A percentile compares a stretch with the other conserved stretches of the same genome.
These are phyloP conservation scores for Alligator mississippiensis DNA, from an alignment of 2,113 vertebrate genomes.

Conservation along the genomic window DNA sequence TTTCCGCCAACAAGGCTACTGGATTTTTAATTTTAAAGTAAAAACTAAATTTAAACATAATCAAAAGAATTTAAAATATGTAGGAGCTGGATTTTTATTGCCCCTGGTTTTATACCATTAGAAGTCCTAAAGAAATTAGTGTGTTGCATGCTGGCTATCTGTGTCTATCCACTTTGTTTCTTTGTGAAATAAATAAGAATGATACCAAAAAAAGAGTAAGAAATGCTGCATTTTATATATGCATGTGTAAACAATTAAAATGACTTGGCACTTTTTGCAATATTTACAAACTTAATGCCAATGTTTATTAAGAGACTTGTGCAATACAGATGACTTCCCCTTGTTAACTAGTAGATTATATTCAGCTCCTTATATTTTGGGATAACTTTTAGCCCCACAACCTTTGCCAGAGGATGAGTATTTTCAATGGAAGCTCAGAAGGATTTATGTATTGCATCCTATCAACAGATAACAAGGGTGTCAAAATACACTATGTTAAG, in stretches of 20 bases:
- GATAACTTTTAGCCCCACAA: not conserved
- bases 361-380: not conserved
- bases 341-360: not conserved
- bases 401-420: not conserved
- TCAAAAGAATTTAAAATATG: not conserved
- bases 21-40: slow-evolving; percentile 44
- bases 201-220: not conserved
- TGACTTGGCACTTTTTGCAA: not conserved
- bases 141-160: not conserved
- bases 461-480: not conserved
- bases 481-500: not conserved
- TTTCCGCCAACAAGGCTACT: slow-evolving; percentile 26
- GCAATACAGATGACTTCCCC: not conserved
- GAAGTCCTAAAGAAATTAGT: slow-evolving; percentile 1
- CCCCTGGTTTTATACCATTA: not conserved
- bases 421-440: not conserved
- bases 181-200: slow-evolving; percentile 7
- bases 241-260: not conserved
- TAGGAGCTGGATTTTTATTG: not conserved
- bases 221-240: not conserved
- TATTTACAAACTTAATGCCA: not conserved
- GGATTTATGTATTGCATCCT: not conserved
- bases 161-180: not conserved
- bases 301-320: not conserved
- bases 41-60: not conserved